Evolutionary conservation across 2,888 invertebrate species (phyloP).

Genomic region (Adelphocoris suturalis): DNA sequence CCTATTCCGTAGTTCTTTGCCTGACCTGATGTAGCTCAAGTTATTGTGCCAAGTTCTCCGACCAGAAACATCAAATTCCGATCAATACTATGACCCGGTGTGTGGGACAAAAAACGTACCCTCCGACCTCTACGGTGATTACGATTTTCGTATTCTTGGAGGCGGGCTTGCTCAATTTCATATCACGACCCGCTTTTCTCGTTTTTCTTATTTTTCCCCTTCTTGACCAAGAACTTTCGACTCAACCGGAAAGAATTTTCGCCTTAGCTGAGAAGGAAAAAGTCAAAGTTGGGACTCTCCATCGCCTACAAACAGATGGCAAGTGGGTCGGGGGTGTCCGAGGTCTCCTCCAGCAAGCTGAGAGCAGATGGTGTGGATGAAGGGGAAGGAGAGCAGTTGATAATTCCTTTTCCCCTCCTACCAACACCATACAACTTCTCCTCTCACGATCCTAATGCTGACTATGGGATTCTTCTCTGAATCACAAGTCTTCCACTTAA

Average conservation of each 20-base stretch:
- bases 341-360: background rate
- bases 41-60: too few species aligned
- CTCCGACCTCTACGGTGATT: background rate
- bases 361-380: background rate
- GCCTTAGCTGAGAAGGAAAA: conserved; percentile 1
- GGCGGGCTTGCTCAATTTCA: background rate
- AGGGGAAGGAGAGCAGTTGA: background rate
- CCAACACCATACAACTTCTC: background rate
- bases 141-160: conserved; percentile 18
- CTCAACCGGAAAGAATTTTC: conserved; percentile 18
- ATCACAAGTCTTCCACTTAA: too few species aligned
- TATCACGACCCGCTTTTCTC: conserved; percentile 21
- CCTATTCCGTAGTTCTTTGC: too few species aligned
- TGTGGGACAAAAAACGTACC: background rate
- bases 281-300: background rate
- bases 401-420: background rate
- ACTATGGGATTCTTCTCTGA: too few species aligned
- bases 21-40: too few species aligned
- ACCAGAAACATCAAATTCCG: background rate
- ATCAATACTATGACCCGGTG: background rate
- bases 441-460: background rate
- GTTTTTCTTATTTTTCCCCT: conserved; percentile 6
- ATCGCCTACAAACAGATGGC: conserved; percentile 3
- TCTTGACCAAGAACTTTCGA: conserved; percentile 23
- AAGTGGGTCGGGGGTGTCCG: conserved; percentile 10